Percentiles rank a stretch among this genome's conserved stretches.
Conservation (phyloP, 2,113 vertebrate genomes). For the Lamprologus speciosus region DNA sequence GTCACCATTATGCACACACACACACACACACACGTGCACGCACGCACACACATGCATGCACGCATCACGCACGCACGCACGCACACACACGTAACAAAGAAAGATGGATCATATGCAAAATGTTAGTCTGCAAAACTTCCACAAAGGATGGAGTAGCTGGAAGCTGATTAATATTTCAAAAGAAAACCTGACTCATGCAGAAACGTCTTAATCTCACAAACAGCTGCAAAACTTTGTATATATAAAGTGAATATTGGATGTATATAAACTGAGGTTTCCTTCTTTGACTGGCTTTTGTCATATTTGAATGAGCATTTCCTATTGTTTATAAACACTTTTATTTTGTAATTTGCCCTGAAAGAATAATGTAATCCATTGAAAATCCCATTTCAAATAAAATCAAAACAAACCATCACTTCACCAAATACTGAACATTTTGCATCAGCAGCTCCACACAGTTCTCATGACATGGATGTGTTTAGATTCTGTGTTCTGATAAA, state of each 20-base stretch:
- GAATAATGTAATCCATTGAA: not conserved
- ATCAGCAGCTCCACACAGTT: not conserved
- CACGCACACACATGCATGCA: rapidly evolving
- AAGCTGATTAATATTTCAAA: not conserved
- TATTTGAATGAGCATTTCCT: not conserved
- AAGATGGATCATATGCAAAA: not conserved
- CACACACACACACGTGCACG: rapidly evolving
- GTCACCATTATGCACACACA: not conserved
- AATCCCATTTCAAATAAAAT: not conserved
- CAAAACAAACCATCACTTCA: not conserved
- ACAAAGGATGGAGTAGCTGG: not conserved
- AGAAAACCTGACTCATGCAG: not conserved
- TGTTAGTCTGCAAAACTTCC: not conserved
- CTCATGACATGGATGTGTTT: not conserved
- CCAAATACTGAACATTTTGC: not conserved
- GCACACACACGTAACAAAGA: not conserved
- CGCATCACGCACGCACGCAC: no score
- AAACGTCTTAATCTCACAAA: not conserved
- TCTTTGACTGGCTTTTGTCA: not conserved
- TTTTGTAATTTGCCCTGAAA: not conserved
- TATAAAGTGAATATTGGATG: not conserved
- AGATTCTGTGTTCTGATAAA: not conserved
- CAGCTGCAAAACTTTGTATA: not conserved
- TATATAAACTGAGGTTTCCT: not conserved
- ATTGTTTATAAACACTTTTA: not conserved